These are phyloP conservation scores for Fulica atra DNA, from an alignment of 2,113 vertebrate species.

Conservation along the genomic window DNA sequence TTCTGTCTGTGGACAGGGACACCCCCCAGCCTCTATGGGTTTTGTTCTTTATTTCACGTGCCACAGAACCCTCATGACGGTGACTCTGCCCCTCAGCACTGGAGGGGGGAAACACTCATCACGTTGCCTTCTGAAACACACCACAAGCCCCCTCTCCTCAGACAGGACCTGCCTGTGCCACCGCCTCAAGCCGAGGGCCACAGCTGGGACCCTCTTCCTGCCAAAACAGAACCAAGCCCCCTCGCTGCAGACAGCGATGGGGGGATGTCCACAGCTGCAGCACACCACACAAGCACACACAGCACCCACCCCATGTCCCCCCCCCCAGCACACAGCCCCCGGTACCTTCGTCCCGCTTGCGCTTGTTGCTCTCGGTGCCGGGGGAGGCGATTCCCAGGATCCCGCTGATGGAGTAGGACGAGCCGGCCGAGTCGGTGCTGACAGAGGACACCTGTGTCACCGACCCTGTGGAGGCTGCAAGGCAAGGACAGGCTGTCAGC, in stretches of 20 bases:
- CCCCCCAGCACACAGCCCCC: neutral
- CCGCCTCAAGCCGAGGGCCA: accelerated
- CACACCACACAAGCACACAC: accelerated
- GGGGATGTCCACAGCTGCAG: accelerated
- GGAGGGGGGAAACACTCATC: neutral
- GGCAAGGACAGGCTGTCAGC: neutral
- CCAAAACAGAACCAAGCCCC: accelerated
- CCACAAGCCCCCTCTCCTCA: neutral
- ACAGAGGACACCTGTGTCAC: conserved; percentile 93
- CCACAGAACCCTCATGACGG: neutral
- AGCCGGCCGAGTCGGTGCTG: conserved; percentile 92
- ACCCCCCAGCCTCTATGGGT: too few species aligned
- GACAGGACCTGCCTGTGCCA: neutral
- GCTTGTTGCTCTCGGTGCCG: conserved; percentile 89
- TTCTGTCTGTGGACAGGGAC: neutral
- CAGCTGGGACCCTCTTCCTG: neutral
- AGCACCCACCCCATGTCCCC: accelerated
- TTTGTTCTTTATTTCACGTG: neutral
- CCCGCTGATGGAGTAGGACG: conserved; percentile 97
- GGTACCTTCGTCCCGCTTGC: conserved; percentile 96
- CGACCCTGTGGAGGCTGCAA: conserved; percentile 89
- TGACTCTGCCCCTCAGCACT: neutral
- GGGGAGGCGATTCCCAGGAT: conserved; percentile 95
- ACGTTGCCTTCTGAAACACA: neutral
- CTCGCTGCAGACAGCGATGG: accelerated